phyloP scores from a whole-genome alignment of 2,888 invertebrate genomes.

The Lasioglossum oenotherae region DNA sequence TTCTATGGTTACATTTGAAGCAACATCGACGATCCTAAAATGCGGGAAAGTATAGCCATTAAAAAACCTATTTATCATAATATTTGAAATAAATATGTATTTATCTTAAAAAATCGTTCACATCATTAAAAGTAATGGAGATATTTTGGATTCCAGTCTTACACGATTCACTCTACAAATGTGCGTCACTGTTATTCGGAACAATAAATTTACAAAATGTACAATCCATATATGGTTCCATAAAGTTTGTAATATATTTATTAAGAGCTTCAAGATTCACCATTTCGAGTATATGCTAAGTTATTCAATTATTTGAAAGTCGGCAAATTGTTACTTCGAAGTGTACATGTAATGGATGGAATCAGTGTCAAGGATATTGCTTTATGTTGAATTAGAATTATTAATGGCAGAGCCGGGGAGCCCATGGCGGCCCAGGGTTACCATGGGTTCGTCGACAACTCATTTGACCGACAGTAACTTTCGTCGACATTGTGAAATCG shows the following conservation, averaged over 20 bases:
- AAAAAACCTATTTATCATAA: background rate
- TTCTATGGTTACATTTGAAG: background rate
- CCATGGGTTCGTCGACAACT: too few species aligned
- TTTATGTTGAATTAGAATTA: too few species aligned
- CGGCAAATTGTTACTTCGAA: background rate
- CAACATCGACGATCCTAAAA: background rate
- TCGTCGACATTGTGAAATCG: too few species aligned
- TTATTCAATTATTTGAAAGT: background rate
- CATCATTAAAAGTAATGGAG: background rate
- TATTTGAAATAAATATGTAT: constrained; percentile 1
- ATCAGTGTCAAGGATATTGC: background rate
- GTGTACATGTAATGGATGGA: constrained; percentile 1
- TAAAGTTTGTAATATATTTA: background rate
- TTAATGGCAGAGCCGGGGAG: too few species aligned
- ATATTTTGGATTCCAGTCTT: background rate
- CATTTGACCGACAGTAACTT: too few species aligned
- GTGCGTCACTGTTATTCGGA: background rate
- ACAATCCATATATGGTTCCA: background rate
- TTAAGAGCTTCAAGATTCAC: background rate
- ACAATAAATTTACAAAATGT: constrained; percentile 5
- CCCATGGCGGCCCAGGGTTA: too few species aligned
- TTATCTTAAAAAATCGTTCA: background rate
- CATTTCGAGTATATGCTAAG: background rate
- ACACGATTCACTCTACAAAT: background rate
- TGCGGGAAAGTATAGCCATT: background rate